Conservation (phyloP, 2,113 vertebrate genomes). For the Barbus barbus region DNA sequence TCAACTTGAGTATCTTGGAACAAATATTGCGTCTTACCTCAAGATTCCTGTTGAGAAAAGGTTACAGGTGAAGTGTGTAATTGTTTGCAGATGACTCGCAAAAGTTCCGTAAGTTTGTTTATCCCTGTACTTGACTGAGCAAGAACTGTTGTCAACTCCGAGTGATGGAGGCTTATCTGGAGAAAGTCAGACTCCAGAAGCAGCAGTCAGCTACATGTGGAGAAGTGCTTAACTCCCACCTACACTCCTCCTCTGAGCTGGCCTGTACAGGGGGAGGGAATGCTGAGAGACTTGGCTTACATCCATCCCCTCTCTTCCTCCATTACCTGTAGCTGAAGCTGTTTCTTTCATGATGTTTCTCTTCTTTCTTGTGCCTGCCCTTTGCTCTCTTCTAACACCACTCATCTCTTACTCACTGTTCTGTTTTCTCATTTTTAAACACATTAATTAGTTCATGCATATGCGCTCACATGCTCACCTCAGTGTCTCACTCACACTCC, state of each 20-base stretch:
- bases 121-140: constrained; percentile 11
- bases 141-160: neutral
- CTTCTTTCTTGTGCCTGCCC: neutral
- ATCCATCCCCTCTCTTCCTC: constrained; percentile 49
- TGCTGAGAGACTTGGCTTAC: constrained; percentile 50
- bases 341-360: constrained; percentile 9
- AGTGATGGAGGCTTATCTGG: constrained; percentile 43
- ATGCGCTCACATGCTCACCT: neutral
- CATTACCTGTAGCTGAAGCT: neutral
- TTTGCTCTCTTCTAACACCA: neutral
- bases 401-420: neutral
- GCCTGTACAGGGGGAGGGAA: constrained; percentile 69
- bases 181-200: constrained; percentile 29
- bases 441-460: neutral
- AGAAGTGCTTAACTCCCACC: constrained; percentile 55
- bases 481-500: neutral
- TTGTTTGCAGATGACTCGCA: constrained; percentile 10
- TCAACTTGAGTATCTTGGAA: constrained; percentile 8
- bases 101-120: constrained; percentile 32
- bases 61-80: neutral
- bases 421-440: neutral
- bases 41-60: constrained; percentile 55
- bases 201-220: constrained; percentile 57
- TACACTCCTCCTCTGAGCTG: constrained; percentile 46
- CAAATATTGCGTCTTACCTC: constrained; percentile 66